Evolutionary conservation across 2,113 vertebrate species (phyloP).

Genomic region (Furnarius figulus): DNA sequence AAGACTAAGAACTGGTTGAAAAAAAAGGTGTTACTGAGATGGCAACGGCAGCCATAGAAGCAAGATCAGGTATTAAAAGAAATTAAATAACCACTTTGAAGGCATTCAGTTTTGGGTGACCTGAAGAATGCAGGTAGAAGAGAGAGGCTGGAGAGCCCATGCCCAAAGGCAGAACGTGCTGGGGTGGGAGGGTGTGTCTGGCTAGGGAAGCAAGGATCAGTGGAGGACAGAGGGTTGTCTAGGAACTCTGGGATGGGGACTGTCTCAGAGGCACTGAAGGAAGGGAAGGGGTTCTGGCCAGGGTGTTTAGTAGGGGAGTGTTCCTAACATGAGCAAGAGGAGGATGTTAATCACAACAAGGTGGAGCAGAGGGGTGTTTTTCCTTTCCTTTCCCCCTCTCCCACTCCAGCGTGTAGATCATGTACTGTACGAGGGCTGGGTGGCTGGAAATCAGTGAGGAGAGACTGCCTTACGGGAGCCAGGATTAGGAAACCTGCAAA

Average conservation of each 20-base stretch:
- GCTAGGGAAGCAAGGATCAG: not conserved
- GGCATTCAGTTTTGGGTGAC: not conserved
- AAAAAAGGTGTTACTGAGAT: not conserved
- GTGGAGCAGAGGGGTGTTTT: not conserved
- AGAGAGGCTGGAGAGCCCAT: not conserved
- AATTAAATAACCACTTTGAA: not conserved
- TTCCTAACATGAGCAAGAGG: constrained; percentile 2
- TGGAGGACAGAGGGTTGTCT: not conserved
- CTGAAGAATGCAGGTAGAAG: not conserved
- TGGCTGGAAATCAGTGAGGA: not conserved
- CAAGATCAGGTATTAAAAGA: not conserved
- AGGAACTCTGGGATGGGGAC: not conserved
- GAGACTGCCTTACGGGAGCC: not conserved
- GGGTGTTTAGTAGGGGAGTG: constrained; percentile 5
- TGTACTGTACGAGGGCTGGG: not conserved
- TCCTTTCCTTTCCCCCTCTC: not conserved
- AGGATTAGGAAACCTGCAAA: not conserved
- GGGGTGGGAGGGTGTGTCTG: not conserved
- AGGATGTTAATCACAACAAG: constrained; percentile 37
- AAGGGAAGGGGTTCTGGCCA: not conserved
- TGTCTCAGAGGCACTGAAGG: not conserved
- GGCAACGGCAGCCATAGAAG: not conserved
- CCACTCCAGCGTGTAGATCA: not conserved
- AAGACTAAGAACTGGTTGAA: not conserved
- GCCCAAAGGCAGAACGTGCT: not conserved